These are phyloP conservation scores for Tiliacea aurago DNA, from an alignment of 2,888 invertebrate species.

Conservation along the genomic window DNA sequence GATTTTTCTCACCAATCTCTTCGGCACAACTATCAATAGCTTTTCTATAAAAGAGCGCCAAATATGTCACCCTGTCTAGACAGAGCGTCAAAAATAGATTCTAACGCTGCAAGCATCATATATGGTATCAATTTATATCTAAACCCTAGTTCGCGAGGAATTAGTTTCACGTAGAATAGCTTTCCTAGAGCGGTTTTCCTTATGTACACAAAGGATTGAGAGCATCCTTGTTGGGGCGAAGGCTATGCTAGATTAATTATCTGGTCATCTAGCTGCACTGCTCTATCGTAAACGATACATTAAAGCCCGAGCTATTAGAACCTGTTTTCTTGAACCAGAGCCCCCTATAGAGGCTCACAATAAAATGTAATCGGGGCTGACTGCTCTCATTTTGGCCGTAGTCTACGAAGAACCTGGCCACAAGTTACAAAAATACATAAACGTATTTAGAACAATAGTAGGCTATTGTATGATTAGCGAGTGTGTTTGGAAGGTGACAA, in stretches of 20 bases:
- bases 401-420: background rate
- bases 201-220: background rate
- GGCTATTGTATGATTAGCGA: background rate
- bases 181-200: background rate
- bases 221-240: background rate
- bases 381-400: background rate
- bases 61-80: slow-evolving; percentile 6
- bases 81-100: background rate
- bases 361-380: background rate
- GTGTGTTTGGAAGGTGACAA: background rate
- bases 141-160: too few relatives aligned
- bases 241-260: background rate
- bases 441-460: background rate
- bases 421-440: background rate
- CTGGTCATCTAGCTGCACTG: background rate
- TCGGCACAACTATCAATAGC: background rate
- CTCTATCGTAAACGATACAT: background rate
- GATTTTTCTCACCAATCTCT: background rate
- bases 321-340: background rate
- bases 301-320: background rate
- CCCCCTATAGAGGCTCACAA: background rate
- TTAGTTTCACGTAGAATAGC: background rate
- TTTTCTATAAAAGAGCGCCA: background rate
- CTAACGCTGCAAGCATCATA: background rate
- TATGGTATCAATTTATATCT: background rate